Evolutionary conservation across 2,888 invertebrate genomes (phyloP).

Genomic region (Piscicola geometra): DNA sequence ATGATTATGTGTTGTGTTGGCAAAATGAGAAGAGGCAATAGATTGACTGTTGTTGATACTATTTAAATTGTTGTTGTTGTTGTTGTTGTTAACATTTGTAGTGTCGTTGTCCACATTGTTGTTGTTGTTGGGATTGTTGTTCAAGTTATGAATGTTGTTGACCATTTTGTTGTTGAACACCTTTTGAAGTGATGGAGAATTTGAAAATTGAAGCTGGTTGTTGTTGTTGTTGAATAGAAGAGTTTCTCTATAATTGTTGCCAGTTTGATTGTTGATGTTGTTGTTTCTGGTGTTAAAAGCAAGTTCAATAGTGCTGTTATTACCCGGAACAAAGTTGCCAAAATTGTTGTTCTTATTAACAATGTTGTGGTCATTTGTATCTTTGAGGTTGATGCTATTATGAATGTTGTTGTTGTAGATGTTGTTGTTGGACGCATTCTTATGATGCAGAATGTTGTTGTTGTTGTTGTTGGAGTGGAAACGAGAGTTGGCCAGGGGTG

Average conservation of each 20-base stretch:
- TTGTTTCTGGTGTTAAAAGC: too few relatives aligned
- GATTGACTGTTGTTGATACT: too few relatives aligned
- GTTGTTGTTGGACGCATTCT: background rate
- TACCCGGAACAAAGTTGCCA: background rate
- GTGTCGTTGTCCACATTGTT: background rate
- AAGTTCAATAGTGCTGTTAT: background rate
- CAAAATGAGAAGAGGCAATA: too few relatives aligned
- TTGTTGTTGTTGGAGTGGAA: background rate
- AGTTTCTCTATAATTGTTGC: background rate
- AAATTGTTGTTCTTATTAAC: background rate
- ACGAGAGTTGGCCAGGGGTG: background rate
- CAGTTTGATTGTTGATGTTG: too few relatives aligned
- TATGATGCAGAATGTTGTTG: background rate
- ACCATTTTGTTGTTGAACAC: background rate
- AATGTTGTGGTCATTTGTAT: background rate
- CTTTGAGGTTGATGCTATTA: background rate
- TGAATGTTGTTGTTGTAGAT: background rate
- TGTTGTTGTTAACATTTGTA: slow-evolving; percentile 26
- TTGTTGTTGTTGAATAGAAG: too few relatives aligned
- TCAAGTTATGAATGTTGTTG: background rate
- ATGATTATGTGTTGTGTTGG: slow-evolving; percentile 20
- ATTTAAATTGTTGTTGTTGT: background rate
- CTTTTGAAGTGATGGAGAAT: background rate
- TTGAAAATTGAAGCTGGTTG: background rate
- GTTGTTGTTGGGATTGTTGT: background rate